A percentile compares a stretch with the other conserved stretches of the same genome.
Conservation (phyloP, 2,888 invertebrate genomes). For the Cephus pulcher region DNA sequence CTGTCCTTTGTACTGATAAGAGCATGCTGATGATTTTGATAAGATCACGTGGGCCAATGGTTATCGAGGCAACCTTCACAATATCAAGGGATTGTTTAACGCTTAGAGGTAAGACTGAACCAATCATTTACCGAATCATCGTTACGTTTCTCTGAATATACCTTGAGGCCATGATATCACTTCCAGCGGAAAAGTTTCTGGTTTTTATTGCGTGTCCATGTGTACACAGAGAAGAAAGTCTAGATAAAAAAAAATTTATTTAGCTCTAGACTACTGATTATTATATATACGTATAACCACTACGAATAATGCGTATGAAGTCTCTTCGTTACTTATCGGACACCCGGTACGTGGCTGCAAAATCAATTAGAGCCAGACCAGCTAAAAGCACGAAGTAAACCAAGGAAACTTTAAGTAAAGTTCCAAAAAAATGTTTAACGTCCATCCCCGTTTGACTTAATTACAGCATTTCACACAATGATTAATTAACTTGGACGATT, state of each 20-base stretch:
- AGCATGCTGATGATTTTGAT: no score
- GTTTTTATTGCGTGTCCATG: background rate
- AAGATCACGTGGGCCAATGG: background rate
- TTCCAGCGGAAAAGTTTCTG: no score
- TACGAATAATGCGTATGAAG: no score
- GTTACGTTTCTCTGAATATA: background rate
- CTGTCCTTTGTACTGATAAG: no score
- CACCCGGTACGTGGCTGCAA: background rate
- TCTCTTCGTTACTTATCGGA: background rate
- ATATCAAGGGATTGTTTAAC: no score
- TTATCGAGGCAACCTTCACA: no score
- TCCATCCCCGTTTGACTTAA: background rate
- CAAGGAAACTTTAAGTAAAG: background rate
- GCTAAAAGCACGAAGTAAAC: background rate
- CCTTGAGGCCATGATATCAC: background rate
- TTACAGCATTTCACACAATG: background rate
- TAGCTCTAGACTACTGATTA: no score
- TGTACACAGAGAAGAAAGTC: background rate
- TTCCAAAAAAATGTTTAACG: background rate
- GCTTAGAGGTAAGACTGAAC: no score
- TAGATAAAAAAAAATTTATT: no score
- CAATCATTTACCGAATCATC: no score
- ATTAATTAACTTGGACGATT: background rate
- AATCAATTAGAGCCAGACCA: background rate
- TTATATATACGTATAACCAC: no score